Percentiles rank a stretch among this genome's conserved stretches.
phyloP scores from a whole-genome alignment of 2,113 vertebrate species.

The Rhea americana region DNA sequence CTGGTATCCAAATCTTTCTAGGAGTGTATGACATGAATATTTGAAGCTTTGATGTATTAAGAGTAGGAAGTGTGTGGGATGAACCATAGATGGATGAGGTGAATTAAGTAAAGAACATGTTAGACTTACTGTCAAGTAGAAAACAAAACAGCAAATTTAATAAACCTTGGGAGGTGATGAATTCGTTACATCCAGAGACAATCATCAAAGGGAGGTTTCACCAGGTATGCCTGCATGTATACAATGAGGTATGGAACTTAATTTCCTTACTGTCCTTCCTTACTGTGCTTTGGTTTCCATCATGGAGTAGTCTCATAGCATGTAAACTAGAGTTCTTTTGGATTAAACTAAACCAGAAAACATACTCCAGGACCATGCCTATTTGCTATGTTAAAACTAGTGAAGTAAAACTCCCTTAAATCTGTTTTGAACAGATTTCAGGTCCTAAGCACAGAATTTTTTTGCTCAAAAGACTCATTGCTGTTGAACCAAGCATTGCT shows the following conservation, averaged over 20 bases:
- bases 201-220: neutral
- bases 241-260: neutral
- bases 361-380: neutral
- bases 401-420: neutral
- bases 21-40: neutral
- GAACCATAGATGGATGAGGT: neutral
- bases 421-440: neutral
- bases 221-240: neutral
- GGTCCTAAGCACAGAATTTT: neutral
- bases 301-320: neutral
- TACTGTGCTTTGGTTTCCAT: neutral
- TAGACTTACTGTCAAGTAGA: slow-evolving; percentile 13
- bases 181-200: neutral
- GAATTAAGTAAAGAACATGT: neutral
- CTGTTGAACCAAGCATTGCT: neutral
- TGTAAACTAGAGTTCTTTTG: neutral
- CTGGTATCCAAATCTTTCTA: neutral
- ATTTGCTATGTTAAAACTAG: neutral
- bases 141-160: neutral
- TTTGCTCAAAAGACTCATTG: neutral
- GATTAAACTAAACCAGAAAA: neutral
- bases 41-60: neutral
- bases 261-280: neutral
- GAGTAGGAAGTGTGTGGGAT: neutral
- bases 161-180: neutral